Percentiles rank a stretch among this genome's conserved stretches.
These are phyloP conservation scores for Ferrisia virgata DNA, from an alignment of 2,888 invertebrate species.

Conservation along the genomic window DNA sequence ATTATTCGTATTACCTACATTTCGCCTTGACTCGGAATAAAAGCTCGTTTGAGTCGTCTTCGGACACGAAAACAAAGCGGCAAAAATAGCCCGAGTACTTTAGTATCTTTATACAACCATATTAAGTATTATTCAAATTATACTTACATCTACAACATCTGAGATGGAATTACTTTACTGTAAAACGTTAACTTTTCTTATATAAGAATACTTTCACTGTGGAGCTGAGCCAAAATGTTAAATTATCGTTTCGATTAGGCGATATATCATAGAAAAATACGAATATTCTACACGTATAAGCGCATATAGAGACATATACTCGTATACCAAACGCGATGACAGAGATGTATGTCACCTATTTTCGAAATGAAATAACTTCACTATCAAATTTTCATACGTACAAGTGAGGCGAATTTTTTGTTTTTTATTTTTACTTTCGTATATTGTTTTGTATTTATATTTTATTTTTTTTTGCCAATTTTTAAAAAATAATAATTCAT, in stretches of 20 bases:
- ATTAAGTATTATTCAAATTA: background rate
- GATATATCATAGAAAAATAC: background rate
- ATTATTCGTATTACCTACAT: background rate
- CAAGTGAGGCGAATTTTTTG: background rate
- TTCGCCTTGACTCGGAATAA: too few relatives aligned
- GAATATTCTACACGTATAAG: background rate
- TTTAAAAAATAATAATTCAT: too few relatives aligned
- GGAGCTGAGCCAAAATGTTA: background rate
- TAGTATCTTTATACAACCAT: background rate
- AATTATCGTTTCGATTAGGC: slow-evolving; percentile 5
- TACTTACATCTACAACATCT: background rate
- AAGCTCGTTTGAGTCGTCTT: background rate
- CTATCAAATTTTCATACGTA: background rate
- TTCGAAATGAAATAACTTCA: background rate
- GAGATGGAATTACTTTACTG: background rate
- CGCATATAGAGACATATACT: background rate
- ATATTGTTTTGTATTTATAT: background rate
- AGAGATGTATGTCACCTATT: slow-evolving; percentile 8
- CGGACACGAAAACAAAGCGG: background rate
- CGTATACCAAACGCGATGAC: background rate
- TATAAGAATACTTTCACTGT: background rate
- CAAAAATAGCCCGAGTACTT: background rate
- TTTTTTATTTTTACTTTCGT: too few relatives aligned
- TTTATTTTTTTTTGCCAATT: background rate
- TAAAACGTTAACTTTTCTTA: background rate